Conservation (phyloP, 2,888 invertebrate species). For the Pseudococcus longispinus region DNA sequence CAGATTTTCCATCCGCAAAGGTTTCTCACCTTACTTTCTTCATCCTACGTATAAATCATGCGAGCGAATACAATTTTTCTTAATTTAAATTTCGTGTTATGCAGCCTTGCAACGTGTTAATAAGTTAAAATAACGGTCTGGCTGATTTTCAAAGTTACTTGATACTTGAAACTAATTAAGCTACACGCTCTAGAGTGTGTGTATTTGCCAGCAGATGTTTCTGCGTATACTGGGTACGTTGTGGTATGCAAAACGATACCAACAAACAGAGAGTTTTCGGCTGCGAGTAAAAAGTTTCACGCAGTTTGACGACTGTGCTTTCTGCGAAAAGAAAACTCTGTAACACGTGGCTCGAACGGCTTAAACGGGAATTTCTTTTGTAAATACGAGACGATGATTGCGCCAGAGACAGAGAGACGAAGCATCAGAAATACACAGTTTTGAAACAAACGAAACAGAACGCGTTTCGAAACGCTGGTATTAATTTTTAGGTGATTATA, state of each 20-base stretch:
- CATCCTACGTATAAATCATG: not conserved
- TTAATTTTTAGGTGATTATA: constrained; percentile 1
- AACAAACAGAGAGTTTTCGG: not conserved
- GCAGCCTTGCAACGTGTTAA: not conserved
- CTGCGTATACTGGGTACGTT: not conserved
- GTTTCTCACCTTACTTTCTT: not conserved
- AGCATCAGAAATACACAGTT: not conserved
- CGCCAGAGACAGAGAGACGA: not conserved
- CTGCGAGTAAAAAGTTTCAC: not conserved
- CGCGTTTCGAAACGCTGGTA: not conserved
- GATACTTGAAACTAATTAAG: not conserved
- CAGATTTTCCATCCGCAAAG: not conserved
- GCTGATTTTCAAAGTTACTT: not conserved
- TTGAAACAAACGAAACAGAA: not conserved
- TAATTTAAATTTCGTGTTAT: not conserved
- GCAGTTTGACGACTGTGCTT: not conserved
- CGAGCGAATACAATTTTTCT: not conserved
- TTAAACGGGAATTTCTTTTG: not conserved
- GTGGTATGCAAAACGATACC: constrained; percentile 6
- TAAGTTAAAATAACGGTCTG: not conserved
- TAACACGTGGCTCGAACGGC: constrained; percentile 3
- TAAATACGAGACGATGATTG: not conserved
- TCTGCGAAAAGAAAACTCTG: not conserved
- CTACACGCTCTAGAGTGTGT: not conserved
- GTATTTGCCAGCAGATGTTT: constrained; percentile 10